phyloP scores from a whole-genome alignment of 1,140 invertebrate genomes.

The Brachionus plicatilis region DNA sequence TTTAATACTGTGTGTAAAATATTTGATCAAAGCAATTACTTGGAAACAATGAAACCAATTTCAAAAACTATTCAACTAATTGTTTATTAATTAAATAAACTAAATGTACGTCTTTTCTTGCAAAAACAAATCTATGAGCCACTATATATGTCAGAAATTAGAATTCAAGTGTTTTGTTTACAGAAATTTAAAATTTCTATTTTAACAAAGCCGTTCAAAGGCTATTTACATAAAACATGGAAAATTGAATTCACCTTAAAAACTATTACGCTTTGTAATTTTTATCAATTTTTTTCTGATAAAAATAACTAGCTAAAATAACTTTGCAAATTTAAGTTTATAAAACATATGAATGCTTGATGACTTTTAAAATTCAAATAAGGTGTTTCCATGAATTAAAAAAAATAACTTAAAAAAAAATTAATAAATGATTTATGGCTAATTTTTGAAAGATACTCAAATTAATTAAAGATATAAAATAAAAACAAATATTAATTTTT shows the following conservation, averaged over 20 bases:
- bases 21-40: neutral
- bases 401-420: neutral
- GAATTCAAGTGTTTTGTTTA: neutral
- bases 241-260: neutral
- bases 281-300: neutral
- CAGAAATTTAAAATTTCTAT: neutral
- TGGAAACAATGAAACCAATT: neutral
- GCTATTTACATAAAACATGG: neutral
- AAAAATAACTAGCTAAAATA: neutral
- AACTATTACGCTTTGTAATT: neutral
- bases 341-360: neutral
- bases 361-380: neutral
- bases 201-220: neutral
- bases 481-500: neutral
- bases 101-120: neutral
- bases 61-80: neutral
- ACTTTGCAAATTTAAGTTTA: neutral
- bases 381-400: neutral
- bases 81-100: neutral
- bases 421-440: neutral
- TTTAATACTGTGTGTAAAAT: neutral
- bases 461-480: neutral
- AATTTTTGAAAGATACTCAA: neutral
- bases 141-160: neutral
- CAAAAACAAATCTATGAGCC: neutral